Evolutionary conservation across 23 tunicate species (phyloP).

Genomic region (Halocynthia aurantium): DNA sequence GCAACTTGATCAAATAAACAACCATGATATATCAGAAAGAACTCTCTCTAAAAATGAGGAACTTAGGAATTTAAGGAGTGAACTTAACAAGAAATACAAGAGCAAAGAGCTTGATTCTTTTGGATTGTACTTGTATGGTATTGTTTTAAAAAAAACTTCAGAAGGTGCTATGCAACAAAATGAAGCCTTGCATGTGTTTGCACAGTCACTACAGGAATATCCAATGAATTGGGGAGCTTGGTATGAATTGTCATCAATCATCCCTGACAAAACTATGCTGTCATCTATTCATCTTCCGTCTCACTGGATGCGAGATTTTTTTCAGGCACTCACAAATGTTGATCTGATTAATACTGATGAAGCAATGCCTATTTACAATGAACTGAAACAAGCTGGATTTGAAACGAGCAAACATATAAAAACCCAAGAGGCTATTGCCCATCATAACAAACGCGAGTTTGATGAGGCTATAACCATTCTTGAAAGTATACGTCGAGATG

Average conservation of each 20-base stretch:
- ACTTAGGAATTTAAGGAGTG: slow-evolving; percentile 31
- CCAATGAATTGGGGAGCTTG: slow-evolving; percentile 92
- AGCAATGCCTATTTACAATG: slow-evolving; percentile 57
- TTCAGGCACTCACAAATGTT: slow-evolving; percentile 69
- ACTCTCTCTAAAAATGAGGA: slow-evolving; percentile 56
- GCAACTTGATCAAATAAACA: slow-evolving; percentile 43
- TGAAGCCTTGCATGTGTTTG: slow-evolving; percentile 37
- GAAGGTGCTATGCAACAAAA: slow-evolving; percentile 53
- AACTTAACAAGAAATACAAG: slow-evolving; percentile 37
- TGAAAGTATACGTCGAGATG: slow-evolving; percentile 59
- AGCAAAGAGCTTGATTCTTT: slow-evolving; percentile 44
- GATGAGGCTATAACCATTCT: slow-evolving; percentile 61
- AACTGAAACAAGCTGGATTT: slow-evolving; percentile 55
- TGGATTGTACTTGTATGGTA: slow-evolving; percentile 53
- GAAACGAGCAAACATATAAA: slow-evolving; percentile 49
- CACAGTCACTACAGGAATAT: slow-evolving; percentile 40
- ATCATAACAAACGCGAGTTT: slow-evolving; percentile 73
- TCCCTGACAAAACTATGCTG: slow-evolving; percentile 66
- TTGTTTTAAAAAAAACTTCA: slow-evolving; percentile 64
- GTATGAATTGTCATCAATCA: slow-evolving; percentile 59
- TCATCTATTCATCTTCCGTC: slow-evolving; percentile 55
- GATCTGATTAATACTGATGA: slow-evolving; percentile 61
- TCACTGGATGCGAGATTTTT: slow-evolving; percentile 90
- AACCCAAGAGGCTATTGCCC: slow-evolving; percentile 87
- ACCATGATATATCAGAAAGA: slow-evolving; percentile 44